Conservation (phyloP, 2,888 invertebrate genomes). For the Allophyes oxyacanthae region DNA sequence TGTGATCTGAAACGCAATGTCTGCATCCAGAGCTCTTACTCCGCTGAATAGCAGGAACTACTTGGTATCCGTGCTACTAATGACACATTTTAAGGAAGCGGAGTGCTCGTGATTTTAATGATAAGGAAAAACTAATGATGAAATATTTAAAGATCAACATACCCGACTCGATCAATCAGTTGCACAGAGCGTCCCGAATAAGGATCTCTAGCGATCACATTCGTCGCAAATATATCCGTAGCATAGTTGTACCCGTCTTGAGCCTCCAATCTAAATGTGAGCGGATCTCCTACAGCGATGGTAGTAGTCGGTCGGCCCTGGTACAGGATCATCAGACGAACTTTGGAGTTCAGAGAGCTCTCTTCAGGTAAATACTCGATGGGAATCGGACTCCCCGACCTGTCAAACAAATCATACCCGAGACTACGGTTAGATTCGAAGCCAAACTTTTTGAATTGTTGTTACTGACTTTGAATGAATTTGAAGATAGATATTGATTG, state of each 20-base stretch:
- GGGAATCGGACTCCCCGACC: slow-evolving; percentile 97
- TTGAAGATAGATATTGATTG: slow-evolving; percentile 20
- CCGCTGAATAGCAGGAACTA: too few relatives aligned
- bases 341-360: slow-evolving; percentile 96
- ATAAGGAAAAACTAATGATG: background rate
- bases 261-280: slow-evolving; percentile 96
- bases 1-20: too few relatives aligned
- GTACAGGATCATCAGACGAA: slow-evolving; percentile 95
- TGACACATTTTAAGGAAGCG: too few relatives aligned
- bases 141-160: slow-evolving; percentile 61
- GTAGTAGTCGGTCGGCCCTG: slow-evolving; percentile 97
- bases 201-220: slow-evolving; percentile 97
- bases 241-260: slow-evolving; percentile 96
- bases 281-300: slow-evolving; percentile 97
- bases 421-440: slow-evolving; percentile 85
- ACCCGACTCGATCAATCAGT: slow-evolving; percentile 97
- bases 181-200: slow-evolving; percentile 97
- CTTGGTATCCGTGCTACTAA: too few relatives aligned
- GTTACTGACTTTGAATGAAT: slow-evolving; percentile 81
- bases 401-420: slow-evolving; percentile 87
- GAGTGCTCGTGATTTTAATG: too few relatives aligned
- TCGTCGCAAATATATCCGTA: slow-evolving; percentile 97
- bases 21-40: too few relatives aligned
- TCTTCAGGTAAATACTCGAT: slow-evolving; percentile 97
- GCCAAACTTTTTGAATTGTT: slow-evolving; percentile 39